Percentiles rank a stretch among this genome's conserved stretches.
phyloP scores from a whole-genome alignment of 2,113 vertebrate species.

The Periophthalmus modestus region DNA sequence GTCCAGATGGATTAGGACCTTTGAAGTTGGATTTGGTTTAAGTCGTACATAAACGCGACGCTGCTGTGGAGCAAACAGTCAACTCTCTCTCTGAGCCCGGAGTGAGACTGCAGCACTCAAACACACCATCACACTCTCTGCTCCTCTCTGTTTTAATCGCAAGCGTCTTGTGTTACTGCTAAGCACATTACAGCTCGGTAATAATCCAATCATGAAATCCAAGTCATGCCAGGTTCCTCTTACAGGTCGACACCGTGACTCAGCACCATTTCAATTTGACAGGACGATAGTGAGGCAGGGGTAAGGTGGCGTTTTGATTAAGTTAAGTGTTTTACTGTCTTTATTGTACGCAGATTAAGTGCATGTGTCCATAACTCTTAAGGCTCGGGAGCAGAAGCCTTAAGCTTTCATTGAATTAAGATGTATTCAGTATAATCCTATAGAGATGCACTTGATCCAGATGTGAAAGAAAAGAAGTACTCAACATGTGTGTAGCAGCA shows the following conservation, averaged over 20 bases:
- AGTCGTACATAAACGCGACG: constrained; percentile 32
- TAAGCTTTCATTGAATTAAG: neutral
- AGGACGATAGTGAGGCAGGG: constrained; percentile 6
- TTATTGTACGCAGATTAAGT: constrained; percentile 9
- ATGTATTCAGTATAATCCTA: constrained; percentile 6
- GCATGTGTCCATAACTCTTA: constrained; percentile 7
- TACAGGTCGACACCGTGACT: constrained; percentile 31
- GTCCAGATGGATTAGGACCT: constrained; percentile 68
- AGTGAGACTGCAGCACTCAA: constrained; percentile 20
- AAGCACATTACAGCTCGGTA: constrained; percentile 21
- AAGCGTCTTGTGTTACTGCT: constrained; percentile 32
- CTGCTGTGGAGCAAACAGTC: constrained; percentile 63
- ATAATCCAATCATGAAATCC: constrained; percentile 29
- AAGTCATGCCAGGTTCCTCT: constrained; percentile 25
- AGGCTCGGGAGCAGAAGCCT: constrained; percentile 1
- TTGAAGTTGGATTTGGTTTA: constrained; percentile 72
- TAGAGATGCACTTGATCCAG: constrained; percentile 1
- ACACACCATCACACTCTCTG: constrained; percentile 19
- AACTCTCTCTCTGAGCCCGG: constrained; percentile 39
- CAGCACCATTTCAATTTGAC: constrained; percentile 26
- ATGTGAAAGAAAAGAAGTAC: constrained; percentile 1
- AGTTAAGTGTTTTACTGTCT: constrained; percentile 10
- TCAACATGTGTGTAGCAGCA: neutral
- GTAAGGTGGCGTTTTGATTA: constrained; percentile 24
- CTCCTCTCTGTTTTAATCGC: constrained; percentile 30